Evolutionary conservation across 1,140 invertebrate genomes (phyloP).

Genomic region (Dendrolimus punctatus): DNA sequence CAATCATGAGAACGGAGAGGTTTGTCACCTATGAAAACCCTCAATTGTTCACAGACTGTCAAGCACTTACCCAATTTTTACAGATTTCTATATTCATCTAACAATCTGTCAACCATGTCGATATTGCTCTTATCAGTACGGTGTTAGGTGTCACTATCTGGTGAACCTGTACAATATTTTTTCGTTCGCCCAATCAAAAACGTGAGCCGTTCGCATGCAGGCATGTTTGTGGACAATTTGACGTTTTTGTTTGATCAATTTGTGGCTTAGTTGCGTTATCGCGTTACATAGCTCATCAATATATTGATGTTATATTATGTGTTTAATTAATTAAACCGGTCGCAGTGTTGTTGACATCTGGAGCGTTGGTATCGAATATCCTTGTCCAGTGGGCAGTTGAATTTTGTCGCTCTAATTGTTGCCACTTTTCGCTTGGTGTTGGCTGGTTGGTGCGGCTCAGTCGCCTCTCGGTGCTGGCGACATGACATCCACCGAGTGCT

Average conservation of each 20-base stretch:
- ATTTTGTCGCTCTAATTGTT: conserved; percentile 67
- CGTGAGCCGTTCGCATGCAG: conserved; percentile 1
- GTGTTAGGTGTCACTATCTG: conserved; percentile 14
- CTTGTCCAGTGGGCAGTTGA: conserved; percentile 52
- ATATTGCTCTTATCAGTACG: conserved; percentile 16
- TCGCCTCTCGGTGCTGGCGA: conserved; percentile 41
- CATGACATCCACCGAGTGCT: conserved; percentile 68
- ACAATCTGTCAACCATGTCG: conserved; percentile 6
- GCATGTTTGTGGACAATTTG: conserved; percentile 11
- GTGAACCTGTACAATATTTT: conserved; percentile 9
- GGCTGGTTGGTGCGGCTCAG: conserved; percentile 20
- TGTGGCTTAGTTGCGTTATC: too few relatives aligned
- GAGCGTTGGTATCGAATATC: conserved; percentile 63
- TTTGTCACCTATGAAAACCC: too few relatives aligned
- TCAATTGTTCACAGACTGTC: too few relatives aligned
- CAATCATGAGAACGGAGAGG: too few relatives aligned
- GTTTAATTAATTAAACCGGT: conserved; percentile 35
- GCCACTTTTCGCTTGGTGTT: conserved; percentile 38
- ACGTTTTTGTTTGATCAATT: conserved; percentile 1
- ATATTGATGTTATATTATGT: conserved; percentile 1
- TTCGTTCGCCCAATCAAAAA: conserved; percentile 11
- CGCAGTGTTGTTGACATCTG: conserved; percentile 59
- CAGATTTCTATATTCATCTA: not conserved
- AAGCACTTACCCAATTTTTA: too few relatives aligned
- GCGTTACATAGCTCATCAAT: too few relatives aligned